Evolutionary conservation across 1,140 invertebrate species (phyloP).

Genomic region (Nebria ingens): DNA sequence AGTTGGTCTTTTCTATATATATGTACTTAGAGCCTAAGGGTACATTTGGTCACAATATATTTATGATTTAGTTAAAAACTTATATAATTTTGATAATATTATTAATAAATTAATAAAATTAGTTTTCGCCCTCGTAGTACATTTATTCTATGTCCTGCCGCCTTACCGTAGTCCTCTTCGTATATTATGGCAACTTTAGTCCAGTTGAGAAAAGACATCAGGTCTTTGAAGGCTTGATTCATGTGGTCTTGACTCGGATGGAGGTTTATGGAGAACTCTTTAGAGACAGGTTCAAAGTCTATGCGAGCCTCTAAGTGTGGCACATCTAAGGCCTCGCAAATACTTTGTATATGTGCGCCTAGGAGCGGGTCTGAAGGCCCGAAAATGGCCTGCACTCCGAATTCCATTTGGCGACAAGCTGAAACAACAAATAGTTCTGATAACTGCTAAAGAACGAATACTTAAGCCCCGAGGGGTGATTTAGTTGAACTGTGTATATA

Average conservation of each 20-base stretch:
- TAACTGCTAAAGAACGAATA: too few relatives aligned
- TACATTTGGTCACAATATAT: too few relatives aligned
- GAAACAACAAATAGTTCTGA: too few relatives aligned
- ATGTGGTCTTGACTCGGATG: conserved; percentile 76
- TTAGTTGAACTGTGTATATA: too few relatives aligned
- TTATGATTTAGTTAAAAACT: too few relatives aligned
- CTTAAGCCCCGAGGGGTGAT: too few relatives aligned
- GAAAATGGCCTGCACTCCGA: conserved; percentile 80
- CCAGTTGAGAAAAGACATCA: conserved; percentile 86
- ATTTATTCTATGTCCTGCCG: too few relatives aligned
- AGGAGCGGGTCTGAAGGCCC: conserved; percentile 74
- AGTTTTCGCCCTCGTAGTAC: too few relatives aligned
- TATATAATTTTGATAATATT: too few relatives aligned
- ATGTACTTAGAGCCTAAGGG: neutral
- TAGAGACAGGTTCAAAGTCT: conserved; percentile 53
- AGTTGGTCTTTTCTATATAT: too few relatives aligned
- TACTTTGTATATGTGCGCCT: conserved; percentile 76
- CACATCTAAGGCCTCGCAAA: conserved; percentile 79
- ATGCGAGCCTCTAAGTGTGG: conserved; percentile 77
- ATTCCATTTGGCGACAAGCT: conserved; percentile 81
- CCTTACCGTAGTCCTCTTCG: conserved; percentile 74
- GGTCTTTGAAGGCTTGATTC: conserved; percentile 74
- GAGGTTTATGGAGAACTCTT: conserved; percentile 81
- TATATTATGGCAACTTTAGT: conserved; percentile 88
- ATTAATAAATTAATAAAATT: too few relatives aligned